These are phyloP conservation scores for Microcebus murinus DNA, from an alignment of 2,113 vertebrate species.

Conservation along the genomic window DNA sequence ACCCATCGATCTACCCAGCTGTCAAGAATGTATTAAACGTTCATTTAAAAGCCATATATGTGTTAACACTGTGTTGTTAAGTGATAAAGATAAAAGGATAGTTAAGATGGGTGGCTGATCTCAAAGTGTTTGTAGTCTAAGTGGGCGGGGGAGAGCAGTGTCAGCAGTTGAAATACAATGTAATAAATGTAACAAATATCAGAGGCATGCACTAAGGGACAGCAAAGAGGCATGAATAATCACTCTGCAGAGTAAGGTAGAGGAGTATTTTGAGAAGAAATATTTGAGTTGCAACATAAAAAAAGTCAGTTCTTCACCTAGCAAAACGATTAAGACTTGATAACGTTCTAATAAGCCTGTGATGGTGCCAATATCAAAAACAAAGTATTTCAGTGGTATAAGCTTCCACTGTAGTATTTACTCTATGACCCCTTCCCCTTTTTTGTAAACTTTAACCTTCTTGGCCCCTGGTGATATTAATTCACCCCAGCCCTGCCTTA, in stretches of 20 bases:
- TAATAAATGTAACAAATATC: background rate
- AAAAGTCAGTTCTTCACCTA: background rate
- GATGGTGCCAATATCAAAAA: background rate
- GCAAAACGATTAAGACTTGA: background rate
- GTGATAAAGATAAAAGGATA: background rate
- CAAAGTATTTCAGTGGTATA: background rate
- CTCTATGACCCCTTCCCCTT: background rate
- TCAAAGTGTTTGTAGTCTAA: background rate
- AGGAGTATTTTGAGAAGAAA: background rate
- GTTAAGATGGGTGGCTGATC: background rate
- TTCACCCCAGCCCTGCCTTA: background rate
- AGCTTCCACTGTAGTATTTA: background rate
- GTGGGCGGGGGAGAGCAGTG: background rate
- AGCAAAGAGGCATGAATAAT: background rate
- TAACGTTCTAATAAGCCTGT: background rate
- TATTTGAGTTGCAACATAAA: background rate
- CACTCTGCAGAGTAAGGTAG: background rate
- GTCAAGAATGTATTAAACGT: conserved; percentile 10
- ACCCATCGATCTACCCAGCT: background rate
- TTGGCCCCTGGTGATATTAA: background rate
- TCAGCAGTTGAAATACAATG: background rate
- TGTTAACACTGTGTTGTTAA: background rate
- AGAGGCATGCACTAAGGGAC: background rate
- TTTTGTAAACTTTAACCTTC: background rate
- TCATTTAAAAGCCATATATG: background rate